A percentile compares a stretch with the other conserved stretches of the same genome.
Evolutionary conservation across 1,140 invertebrate genomes (phyloP).

Genomic region (Hirudo medicinalis): DNA sequence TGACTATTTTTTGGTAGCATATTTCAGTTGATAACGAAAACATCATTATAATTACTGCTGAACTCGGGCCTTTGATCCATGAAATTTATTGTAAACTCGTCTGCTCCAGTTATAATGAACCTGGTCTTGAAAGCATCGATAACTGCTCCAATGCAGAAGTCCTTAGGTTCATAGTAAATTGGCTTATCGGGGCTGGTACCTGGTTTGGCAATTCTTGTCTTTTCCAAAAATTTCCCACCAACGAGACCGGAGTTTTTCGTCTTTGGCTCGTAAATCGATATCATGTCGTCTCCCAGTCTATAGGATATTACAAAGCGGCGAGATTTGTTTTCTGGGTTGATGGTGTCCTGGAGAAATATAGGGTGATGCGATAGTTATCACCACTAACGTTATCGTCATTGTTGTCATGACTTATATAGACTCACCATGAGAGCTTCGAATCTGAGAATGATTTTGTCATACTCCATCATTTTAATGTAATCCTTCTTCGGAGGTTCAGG

Average conservation of each 20-base stretch:
- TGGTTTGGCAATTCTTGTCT: constrained; percentile 39
- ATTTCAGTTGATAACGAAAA: no score
- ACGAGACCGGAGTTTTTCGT: constrained; percentile 41
- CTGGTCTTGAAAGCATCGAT: constrained; percentile 38
- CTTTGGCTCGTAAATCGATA: constrained; percentile 40
- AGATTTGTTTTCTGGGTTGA: constrained; percentile 36
- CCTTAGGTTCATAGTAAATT: constrained; percentile 38
- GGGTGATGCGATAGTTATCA: no score
- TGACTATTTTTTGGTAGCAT: no score
- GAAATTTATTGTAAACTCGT: constrained; percentile 39
- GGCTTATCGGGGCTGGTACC: constrained; percentile 33
- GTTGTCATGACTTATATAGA: not conserved
- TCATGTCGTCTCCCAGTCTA: constrained; percentile 40
- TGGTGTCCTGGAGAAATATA: constrained; percentile 31
- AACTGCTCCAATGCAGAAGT: constrained; percentile 40
- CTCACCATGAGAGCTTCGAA: constrained; percentile 43
- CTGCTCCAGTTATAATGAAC: constrained; percentile 40
- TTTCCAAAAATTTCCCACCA: constrained; percentile 41
- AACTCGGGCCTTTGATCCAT: constrained; percentile 35
- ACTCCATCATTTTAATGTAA: constrained; percentile 64
- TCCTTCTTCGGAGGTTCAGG: constrained; percentile 59
- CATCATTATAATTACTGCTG: not conserved
- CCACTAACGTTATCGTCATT: no score
- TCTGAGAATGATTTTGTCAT: constrained; percentile 51
- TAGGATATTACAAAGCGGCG: constrained; percentile 41